Conservation (phyloP, 1,140 invertebrate genomes). For the Phymastichus coffea region DNA sequence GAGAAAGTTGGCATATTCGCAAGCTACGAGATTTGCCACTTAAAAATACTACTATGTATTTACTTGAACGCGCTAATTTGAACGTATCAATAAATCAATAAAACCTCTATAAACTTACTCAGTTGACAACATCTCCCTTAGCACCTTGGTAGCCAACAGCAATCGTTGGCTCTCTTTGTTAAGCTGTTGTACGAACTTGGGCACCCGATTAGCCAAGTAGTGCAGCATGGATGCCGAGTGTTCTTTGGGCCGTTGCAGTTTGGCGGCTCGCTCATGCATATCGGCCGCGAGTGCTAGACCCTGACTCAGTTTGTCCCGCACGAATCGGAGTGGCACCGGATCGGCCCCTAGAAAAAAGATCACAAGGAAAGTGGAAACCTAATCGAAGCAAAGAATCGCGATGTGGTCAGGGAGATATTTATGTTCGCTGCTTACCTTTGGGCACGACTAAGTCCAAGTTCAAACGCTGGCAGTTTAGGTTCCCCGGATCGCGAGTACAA, state of each 20-base stretch:
- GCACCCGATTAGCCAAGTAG: slow-evolving; percentile 19
- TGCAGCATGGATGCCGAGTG: slow-evolving; percentile 29
- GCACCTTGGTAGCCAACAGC: slow-evolving; percentile 24
- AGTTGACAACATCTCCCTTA: slow-evolving; percentile 20
- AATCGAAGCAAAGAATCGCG: no score
- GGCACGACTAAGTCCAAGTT: slow-evolving; percentile 9
- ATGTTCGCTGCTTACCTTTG: no score
- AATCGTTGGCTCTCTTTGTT: slow-evolving; percentile 28
- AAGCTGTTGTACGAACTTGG: background rate
- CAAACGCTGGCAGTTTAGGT: slow-evolving; percentile 16
- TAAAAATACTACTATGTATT: no score
- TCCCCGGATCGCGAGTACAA: slow-evolving; percentile 7
- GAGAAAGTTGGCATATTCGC: no score
- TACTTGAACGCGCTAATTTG: no score
- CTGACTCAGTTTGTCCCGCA: slow-evolving; percentile 22
- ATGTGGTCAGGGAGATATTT: no score
- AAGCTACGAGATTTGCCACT: no score
- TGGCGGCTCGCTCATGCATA: slow-evolving; percentile 26
- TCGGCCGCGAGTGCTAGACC: slow-evolving; percentile 25
- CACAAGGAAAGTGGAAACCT: no score
- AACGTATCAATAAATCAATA: background rate
- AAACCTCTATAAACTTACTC: no score
- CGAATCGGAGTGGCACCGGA: slow-evolving; percentile 13
- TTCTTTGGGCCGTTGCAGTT: slow-evolving; percentile 1
- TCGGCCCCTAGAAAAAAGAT: slow-evolving; percentile 6